Conservation (phyloP, 2,113 vertebrate species). For the Microcebus jonahi region DNA sequence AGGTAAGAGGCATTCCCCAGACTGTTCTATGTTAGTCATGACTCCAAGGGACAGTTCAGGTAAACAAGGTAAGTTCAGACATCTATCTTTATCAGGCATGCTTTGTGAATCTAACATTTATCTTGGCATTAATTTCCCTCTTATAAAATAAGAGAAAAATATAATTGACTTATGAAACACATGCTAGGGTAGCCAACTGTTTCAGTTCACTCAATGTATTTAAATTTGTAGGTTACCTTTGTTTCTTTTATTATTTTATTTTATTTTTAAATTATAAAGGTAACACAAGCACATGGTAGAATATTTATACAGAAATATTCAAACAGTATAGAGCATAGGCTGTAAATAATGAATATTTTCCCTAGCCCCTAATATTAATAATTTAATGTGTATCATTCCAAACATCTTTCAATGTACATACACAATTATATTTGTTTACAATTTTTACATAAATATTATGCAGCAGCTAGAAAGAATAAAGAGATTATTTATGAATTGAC, state of each 20-base stretch:
- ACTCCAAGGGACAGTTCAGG: neutral
- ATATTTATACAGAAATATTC: neutral
- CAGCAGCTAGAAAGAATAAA: neutral
- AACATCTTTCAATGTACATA: neutral
- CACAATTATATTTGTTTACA: neutral
- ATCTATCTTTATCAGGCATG: neutral
- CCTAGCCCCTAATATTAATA: neutral
- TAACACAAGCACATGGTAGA: neutral
- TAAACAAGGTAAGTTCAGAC: neutral
- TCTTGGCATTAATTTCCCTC: neutral
- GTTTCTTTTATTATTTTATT: neutral
- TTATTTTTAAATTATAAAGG: conserved; percentile 19
- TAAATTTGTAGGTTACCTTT: neutral
- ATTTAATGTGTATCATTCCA: neutral
- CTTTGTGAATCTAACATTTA: neutral
- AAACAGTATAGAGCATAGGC: neutral
- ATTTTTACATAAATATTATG: neutral
- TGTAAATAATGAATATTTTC: neutral
- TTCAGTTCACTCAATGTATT: neutral
- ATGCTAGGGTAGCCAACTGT: neutral
- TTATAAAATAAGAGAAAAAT: neutral
- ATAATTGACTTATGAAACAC: neutral
- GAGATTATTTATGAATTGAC: neutral
- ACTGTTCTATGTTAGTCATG: neutral
- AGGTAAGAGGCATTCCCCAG: neutral